phyloP scores from a whole-genome alignment of 1,140 invertebrate genomes.

The Aphaenogaster floridana region DNA sequence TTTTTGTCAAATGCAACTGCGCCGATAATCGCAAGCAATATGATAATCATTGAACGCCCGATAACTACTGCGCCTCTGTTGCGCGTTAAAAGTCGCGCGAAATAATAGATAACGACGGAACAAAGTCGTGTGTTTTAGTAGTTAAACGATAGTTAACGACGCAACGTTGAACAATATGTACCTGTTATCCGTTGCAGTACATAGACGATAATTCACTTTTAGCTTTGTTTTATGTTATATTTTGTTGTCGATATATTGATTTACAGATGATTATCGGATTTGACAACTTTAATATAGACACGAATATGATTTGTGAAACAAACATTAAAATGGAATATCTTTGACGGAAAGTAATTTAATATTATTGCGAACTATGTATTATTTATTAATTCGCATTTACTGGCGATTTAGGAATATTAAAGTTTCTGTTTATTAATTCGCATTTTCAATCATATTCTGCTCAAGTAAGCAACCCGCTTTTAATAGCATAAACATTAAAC shows the following conservation, averaged over 20 bases:
- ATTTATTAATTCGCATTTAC: not conserved
- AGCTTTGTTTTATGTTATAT: not conserved
- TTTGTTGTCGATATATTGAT: not conserved
- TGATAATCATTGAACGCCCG: slow-evolving; percentile 19
- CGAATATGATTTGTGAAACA: not conserved
- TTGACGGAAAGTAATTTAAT: not conserved
- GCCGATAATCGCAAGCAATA: not conserved
- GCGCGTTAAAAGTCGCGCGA: not conserved
- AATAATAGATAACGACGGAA: slow-evolving; percentile 8
- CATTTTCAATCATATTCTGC: not conserved
- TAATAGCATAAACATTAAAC: not conserved
- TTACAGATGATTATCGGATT: not conserved
- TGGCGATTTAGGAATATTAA: too few relatives aligned
- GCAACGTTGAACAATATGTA: not conserved
- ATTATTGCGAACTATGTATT: not conserved
- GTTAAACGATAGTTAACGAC: slow-evolving; percentile 37
- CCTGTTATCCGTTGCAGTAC: not conserved
- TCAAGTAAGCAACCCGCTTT: not conserved
- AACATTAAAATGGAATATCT: not conserved
- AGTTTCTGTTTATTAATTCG: not conserved
- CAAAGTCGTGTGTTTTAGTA: slow-evolving; percentile 22
- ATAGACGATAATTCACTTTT: not conserved
- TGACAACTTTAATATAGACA: not conserved
- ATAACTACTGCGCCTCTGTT: slow-evolving; percentile 5
- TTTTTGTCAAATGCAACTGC: slow-evolving; percentile 9